Conservation (phyloP, 2,113 vertebrate species). For the human (Homo sapiens) region DNA sequence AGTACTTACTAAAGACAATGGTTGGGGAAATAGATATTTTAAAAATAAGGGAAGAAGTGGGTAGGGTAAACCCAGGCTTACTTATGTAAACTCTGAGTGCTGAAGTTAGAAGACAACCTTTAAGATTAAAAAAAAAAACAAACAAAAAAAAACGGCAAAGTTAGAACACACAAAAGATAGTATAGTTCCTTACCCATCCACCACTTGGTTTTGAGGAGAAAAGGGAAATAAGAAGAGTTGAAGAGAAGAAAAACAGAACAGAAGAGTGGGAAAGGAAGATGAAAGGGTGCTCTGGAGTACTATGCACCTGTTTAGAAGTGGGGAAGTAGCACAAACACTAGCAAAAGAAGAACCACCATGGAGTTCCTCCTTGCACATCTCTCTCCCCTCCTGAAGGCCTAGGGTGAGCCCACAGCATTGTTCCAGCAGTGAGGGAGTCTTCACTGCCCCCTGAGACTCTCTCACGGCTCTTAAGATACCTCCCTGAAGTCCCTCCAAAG, state of each 20-base stretch:
- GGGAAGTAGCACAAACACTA: slow-evolving; percentile 23
- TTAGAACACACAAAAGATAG: not conserved
- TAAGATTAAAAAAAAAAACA: slow-evolving; percentile 9
- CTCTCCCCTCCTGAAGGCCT: not conserved
- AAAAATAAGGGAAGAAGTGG: not conserved
- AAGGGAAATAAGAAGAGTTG: slow-evolving; percentile 59
- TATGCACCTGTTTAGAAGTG: slow-evolving; percentile 51
- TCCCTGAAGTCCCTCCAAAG: not conserved
- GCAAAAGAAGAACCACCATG: slow-evolving; percentile 44
- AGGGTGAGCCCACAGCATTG: not conserved
- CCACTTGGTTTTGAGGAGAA: slow-evolving; percentile 43
- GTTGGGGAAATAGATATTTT: not conserved
- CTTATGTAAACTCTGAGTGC: not conserved
- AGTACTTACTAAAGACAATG: not conserved
- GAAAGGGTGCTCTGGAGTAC: slow-evolving; percentile 40
- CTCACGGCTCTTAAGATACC: not conserved
- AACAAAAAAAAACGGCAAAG: not conserved
- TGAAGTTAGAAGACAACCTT: not conserved
- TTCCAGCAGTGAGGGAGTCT: not conserved
- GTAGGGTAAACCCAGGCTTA: not conserved
- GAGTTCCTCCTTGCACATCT: slow-evolving; percentile 52
- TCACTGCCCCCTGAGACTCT: too few relatives aligned
- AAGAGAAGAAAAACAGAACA: slow-evolving; percentile 51
- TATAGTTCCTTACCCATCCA: not conserved
- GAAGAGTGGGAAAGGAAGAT: slow-evolving; percentile 57